Evolutionary conservation across 2,113 vertebrate genomes (phyloP).

Genomic region (Perognathus longimembris): DNA sequence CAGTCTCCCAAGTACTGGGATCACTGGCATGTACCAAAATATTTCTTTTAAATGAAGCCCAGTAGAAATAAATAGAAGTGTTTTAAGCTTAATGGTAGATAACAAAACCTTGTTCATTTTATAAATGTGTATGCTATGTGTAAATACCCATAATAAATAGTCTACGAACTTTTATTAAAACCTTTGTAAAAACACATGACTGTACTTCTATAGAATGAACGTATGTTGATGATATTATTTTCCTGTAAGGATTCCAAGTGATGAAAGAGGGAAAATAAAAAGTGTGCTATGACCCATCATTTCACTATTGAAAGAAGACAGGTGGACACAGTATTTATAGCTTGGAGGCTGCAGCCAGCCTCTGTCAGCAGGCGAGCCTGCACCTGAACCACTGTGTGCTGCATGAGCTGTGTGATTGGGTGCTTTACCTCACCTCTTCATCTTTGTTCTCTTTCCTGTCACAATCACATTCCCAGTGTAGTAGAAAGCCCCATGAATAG

Average conservation of each 20-base stretch:
- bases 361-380: too few species aligned
- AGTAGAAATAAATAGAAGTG: not conserved
- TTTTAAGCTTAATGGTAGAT: conserved; percentile 2
- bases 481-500: not conserved
- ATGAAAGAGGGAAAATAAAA: conserved; percentile 3
- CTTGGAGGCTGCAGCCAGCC: not conserved
- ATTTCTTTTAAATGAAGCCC: conserved; percentile 1
- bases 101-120: conserved; percentile 8
- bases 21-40: not conserved
- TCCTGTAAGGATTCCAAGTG: not conserved
- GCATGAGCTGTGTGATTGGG: not conserved
- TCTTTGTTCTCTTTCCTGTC: not conserved
- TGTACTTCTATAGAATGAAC: conserved; percentile 3
- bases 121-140: not conserved
- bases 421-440: not conserved
- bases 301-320: not conserved
- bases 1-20: too few species aligned
- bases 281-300: not conserved
- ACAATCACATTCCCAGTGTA: not conserved
- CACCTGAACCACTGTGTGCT: not conserved
- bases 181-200: conserved; percentile 36
- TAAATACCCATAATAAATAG: not conserved
- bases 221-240: not conserved
- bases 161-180: not conserved
- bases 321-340: not conserved